Percentiles rank a stretch among this genome's conserved stretches.
Conservation (phyloP, 2,888 invertebrate species). For the Dorcus hopei region DNA sequence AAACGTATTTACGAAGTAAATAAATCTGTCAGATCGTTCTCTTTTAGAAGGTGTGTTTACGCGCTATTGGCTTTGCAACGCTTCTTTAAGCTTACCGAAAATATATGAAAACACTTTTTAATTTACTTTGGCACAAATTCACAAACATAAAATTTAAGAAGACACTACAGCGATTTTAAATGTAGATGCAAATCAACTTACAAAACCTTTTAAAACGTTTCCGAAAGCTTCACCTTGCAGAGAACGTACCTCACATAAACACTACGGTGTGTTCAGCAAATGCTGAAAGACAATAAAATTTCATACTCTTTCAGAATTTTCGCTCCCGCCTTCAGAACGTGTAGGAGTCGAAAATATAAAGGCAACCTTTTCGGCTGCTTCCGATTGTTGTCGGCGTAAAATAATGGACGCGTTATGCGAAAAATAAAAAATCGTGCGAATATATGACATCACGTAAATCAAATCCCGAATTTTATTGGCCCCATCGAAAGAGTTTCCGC, state of each 20-base stretch:
- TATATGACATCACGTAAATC: background rate
- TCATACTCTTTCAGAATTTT: conserved; percentile 37
- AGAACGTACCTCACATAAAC: conserved; percentile 5
- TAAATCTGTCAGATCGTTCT: no score
- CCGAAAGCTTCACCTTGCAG: no score
- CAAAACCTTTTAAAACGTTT: no score
- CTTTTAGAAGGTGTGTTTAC: no score
- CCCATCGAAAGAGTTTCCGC: background rate
- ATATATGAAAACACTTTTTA: no score
- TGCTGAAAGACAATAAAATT: conserved; percentile 44
- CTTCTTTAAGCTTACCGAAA: no score
- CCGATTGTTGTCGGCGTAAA: conserved; percentile 38
- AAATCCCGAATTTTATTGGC: conserved; percentile 6
- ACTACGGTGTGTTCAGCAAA: conserved; percentile 30
- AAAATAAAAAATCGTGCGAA: background rate
- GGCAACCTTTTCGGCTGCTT: conserved; percentile 36
- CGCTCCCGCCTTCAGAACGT: conserved; percentile 25
- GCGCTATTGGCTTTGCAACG: no score
- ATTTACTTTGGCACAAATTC: no score
- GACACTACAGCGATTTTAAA: no score
- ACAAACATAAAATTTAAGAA: no score
- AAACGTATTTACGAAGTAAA: no score
- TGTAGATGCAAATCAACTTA: no score
- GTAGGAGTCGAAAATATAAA: conserved; percentile 41
- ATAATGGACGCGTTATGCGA: background rate